Evolutionary conservation across 1,140 invertebrate species (phyloP), one percentile per base, ranked within the genome.

Genomic region (Philaenus spumarius): DNA sequence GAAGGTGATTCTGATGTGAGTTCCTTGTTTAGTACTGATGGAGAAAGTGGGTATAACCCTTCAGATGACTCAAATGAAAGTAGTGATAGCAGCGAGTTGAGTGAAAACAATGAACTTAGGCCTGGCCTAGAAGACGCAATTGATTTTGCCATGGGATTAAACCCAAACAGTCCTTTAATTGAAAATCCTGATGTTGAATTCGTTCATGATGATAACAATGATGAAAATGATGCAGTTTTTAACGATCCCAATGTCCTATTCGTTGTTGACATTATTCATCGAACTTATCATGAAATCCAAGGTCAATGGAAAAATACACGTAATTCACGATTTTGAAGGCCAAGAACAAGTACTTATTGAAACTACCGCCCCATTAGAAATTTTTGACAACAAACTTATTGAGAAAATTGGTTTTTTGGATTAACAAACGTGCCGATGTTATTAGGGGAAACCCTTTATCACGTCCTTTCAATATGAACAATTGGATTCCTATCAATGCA

Each of bases 291-390:
- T 9, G n/a, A n/a, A n/a, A n/a, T n/a, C n/a, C n/a, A n/a, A n/a
- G n/a, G n/a, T n/a, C n/a, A n/a, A n/a, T n/a, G n/a, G n/a, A 54
- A 7, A 20, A 37, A 54, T 40, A 39, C 35, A 15, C 4, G 7
- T 39, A 54, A 54, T 40, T 40, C 52, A 39, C 17, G 23, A 39
- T 54, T 54, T 54, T 40, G 11, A 15, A 5, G 52, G 34, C n/a
- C 12, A 40, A n/a, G 52, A 54, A 54, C 19, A 54, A 54, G 20
- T 54, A 17, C 12, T 37, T 9, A 39, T 54, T 54, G 34, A 54
- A 14, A 14, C 52, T 42, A 54, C 30, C 14, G n/a, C 20, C 35
- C 39, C 52, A 39, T n/a, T 54, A 37, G n/a, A 39, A 54, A 37
- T 54, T 15, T 54, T 53, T 37, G 51, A 53, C 20, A 15, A 37